Evolutionary conservation across 1,140 invertebrate genomes (phyloP).

Genomic region (Solenopsis fugax): DNA sequence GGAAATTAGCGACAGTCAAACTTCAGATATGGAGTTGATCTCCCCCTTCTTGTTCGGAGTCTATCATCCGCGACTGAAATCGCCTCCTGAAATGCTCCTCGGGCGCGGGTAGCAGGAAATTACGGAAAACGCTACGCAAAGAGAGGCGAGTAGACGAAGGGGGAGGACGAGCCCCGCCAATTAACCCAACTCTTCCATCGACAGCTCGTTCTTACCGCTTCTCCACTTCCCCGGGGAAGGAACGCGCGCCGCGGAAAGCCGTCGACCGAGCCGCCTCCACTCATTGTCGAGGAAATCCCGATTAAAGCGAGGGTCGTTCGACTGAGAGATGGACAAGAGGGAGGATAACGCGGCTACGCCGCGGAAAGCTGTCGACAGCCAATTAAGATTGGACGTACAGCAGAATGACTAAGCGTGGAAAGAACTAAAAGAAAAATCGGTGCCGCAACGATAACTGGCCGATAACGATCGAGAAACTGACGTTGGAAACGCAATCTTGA

Average conservation of each 20-base stretch:
- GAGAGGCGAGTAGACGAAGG: constrained; percentile 35
- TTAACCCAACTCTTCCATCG: constrained; percentile 59
- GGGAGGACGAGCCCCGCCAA: constrained; percentile 30
- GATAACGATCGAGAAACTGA: constrained; percentile 23
- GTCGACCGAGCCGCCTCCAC: too few relatives aligned
- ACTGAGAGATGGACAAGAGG: constrained; percentile 14
- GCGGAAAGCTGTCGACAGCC: constrained; percentile 48
- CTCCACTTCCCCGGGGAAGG: neutral
- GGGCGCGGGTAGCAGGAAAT: constrained; percentile 35
- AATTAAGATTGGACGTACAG: constrained; percentile 53
- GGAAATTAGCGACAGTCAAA: constrained; percentile 16
- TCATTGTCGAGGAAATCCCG: constrained; percentile 35
- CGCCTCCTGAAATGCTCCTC: constrained; percentile 20
- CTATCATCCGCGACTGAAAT: constrained; percentile 42
- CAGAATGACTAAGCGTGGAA: constrained; percentile 39
- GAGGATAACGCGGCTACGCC: constrained; percentile 29
- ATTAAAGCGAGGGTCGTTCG: constrained; percentile 35
- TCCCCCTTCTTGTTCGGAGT: constrained; percentile 16
- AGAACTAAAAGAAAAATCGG: constrained; percentile 25
- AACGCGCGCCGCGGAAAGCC: too few relatives aligned
- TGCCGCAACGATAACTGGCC: constrained; percentile 21
- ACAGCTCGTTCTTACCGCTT: constrained; percentile 54
- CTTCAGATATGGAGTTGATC: neutral
- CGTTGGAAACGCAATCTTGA: neutral
- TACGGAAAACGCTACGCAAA: constrained; percentile 58